Conservation (phyloP, 2,113 vertebrate genomes). For the Burhinus bistriatus region DNA sequence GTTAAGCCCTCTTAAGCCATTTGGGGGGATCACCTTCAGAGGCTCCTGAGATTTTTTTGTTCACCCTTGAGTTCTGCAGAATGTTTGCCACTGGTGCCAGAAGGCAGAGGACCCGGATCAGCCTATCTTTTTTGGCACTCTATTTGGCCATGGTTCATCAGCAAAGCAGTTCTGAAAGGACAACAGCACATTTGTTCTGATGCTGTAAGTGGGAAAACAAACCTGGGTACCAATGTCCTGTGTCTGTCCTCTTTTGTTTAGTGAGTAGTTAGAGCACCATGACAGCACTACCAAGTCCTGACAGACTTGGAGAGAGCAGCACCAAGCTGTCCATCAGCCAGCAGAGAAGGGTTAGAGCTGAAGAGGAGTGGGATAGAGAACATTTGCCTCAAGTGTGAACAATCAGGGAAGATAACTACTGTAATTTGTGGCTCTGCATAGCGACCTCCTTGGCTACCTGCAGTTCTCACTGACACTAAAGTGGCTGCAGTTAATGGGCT, state of each 20-base stretch:
- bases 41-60: neutral
- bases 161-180: neutral
- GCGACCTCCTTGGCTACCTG: rapidly evolving
- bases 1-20: neutral
- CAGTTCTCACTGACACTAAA: neutral
- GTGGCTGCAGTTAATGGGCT: neutral
- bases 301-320: neutral
- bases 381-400: neutral
- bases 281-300: neutral
- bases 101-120: neutral
- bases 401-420: neutral
- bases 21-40: neutral
- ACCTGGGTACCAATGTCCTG: rapidly evolving
- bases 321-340: neutral
- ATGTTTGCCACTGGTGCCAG: neutral
- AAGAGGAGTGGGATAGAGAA: neutral
- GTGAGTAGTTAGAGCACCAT: neutral
- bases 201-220: neutral
- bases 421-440: neutral
- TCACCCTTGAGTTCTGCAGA: neutral
- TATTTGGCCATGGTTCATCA: neutral
- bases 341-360: neutral
- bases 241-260: neutral
- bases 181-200: neutral
- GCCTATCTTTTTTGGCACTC: neutral